Base-by-base conservation (phyloP, 1,140 invertebrate genomes). In the Drosophila mauritiana region DNA sequence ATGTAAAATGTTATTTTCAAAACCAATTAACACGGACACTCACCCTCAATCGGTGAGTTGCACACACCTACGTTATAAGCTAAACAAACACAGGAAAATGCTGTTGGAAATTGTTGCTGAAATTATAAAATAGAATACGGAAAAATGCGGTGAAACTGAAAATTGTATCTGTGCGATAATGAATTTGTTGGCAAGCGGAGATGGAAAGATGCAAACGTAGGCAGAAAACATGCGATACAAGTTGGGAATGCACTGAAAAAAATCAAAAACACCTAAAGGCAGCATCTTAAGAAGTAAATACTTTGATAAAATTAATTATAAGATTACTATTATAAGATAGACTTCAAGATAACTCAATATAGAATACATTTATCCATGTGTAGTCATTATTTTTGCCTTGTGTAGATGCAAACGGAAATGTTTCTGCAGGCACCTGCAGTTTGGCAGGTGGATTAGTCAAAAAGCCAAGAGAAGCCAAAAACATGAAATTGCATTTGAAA, bases 401-500 rank as follows among this genome's bases (percentile, higher is more conserved):
- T 63, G 59, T 15, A 59, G 11, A 15, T 43, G 8, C 8, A 65
- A 63, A 49, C 4, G 17, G 3, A 48, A 25, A 22, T 40, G 36
- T 46, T 22, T 67, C 36, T 64, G 58, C 13, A 31, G 48, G 25
- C 39, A 59, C 17, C 54, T 63, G 27, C 59, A 42, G 62, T 51
- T 42, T 34, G 48, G 42, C 64, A 68, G 64, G 59, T 67, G 64
- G 59, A 42, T 52, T 64, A 67, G 64, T 67, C 17, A 15, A 20
- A 70, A 70, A n/a, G 59, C 37, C 37, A 31, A 49, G 11, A 27
- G 40, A 22, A 20, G 22, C 61, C 17, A 48, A 40, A 34, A 46
- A 45, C 43, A 54, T 39, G 63, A 40, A 70, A 69, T 48, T 69
- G 67, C 49, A 69, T 39, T 56, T 45, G 67, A 69, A 69, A 69